phyloP scores from a whole-genome alignment of 2,113 vertebrate genomes.

The Sander vitreus region DNA sequence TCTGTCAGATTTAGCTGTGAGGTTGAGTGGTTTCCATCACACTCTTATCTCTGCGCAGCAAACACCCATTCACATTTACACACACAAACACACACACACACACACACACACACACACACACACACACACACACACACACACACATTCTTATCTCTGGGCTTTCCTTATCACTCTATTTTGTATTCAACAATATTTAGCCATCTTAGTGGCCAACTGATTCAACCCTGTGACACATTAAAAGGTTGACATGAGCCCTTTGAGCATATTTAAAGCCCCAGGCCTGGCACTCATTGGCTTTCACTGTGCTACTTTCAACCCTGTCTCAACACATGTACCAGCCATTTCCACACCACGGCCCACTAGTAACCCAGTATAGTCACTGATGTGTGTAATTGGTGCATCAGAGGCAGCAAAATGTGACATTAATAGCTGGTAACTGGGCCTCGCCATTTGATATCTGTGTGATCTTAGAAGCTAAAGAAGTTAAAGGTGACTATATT shows the following conservation, averaged over 20 bases:
- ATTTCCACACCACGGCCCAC: slow-evolving; percentile 3
- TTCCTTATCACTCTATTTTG: slow-evolving; percentile 62
- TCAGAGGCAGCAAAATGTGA: slow-evolving; percentile 31
- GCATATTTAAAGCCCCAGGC: slow-evolving; percentile 44
- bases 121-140: slow-evolving; percentile 27
- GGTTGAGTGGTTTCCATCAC: slow-evolving; percentile 70
- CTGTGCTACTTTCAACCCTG: slow-evolving; percentile 28
- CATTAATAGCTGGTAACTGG: slow-evolving; percentile 28
- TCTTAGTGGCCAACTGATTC: slow-evolving; percentile 57
- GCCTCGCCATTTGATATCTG: not conserved
- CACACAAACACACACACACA: slow-evolving; percentile 31
- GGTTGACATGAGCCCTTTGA: slow-evolving; percentile 40
- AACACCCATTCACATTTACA: slow-evolving; percentile 44
- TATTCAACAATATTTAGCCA: slow-evolving; percentile 60
- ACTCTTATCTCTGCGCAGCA: slow-evolving; percentile 67
- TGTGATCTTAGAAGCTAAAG: slow-evolving; percentile 1
- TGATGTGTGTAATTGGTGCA: slow-evolving; percentile 56
- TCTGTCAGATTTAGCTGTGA: slow-evolving; percentile 72
- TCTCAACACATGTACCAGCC: slow-evolving; percentile 36
- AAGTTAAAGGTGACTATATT: not conserved
- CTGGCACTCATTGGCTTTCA: slow-evolving; percentile 18
- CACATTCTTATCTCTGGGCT: slow-evolving; percentile 53
- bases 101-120: slow-evolving; percentile 13
- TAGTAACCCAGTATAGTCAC: slow-evolving; percentile 29
- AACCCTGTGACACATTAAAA: slow-evolving; percentile 46